Base-by-base conservation (phyloP, 2,888 invertebrate genomes). In the Bugulina stolonifera region DNA sequence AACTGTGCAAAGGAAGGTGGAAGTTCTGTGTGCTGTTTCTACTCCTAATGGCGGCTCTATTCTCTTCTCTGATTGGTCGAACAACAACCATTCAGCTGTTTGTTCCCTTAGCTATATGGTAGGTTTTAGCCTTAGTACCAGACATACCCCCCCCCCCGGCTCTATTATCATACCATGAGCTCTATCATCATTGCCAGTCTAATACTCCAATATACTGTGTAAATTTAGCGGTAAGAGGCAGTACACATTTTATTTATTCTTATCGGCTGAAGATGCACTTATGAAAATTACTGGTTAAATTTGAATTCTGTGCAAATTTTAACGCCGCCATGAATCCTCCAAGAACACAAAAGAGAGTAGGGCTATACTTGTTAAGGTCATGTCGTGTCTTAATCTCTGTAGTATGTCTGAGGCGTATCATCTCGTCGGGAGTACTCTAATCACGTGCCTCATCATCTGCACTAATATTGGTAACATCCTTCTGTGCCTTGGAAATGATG, bases 101-200 rank as follows among this genome's bases (percentile, higher is more conserved):
- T 14, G 64, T 64, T 27, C 64, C 64, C n/a, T 27, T 64, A 5
- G 64, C 64, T 32, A 64, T 64, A 5, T 64, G 64, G 64, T 64
- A n/a, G 32, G 64, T 64, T 22, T 5, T 57, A 43, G 43, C 18
- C 18, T 43, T 10, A 43, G n/a, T n/a, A n/a, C n/a, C n/a, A n/a
- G n/a, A n/a, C n/a, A n/a, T n/a, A n/a, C n/a, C n/a, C n/a, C n/a
- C n/a, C n/a, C n/a, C n/a, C n/a, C n/a, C n/a, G n/a, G n/a, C n/a
- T n/a, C n/a, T n/a, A n/a, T n/a, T n/a, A n/a, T n/a, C n/a, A n/a
- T n/a, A n/a, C n/a, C n/a, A n/a, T n/a, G n/a, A n/a, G n/a, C n/a
- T n/a, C n/a, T n/a, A n/a, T n/a, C n/a, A n/a, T n/a, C n/a, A n/a
- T n/a, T n/a, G n/a, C n/a, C n/a, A n/a, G n/a, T n/a, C n/a, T n/a